Percentiles rank a stretch among this genome's conserved stretches.
Evolutionary conservation across 2,113 vertebrate species (phyloP).

Genomic region (Pelecanoides urinatrix): DNA sequence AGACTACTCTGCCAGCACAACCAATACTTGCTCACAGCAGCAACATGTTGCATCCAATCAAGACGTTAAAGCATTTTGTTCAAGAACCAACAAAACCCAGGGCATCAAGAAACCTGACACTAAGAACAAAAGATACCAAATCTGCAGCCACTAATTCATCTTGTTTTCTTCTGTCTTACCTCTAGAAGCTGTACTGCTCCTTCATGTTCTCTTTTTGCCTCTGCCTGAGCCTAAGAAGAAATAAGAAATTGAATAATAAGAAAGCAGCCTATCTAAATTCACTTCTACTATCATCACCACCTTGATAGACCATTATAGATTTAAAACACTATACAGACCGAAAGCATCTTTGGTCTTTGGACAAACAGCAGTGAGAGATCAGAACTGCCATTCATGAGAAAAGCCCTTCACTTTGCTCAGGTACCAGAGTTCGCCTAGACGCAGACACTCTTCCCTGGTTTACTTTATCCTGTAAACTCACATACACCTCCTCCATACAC

Average conservation of each 20-base stretch:
- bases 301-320: neutral
- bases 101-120: neutral
- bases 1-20: neutral
- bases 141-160: neutral
- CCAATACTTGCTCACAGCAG: accelerated
- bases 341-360: neutral
- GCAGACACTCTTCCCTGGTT: neutral
- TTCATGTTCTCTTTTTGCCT: conserved; percentile 94
- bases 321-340: neutral
- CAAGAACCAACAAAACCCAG: neutral
- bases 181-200: conserved; percentile 95
- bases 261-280: neutral
- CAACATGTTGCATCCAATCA: accelerated
- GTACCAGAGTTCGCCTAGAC: neutral
- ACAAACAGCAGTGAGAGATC: neutral
- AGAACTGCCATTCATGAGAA: neutral
- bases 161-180: conserved; percentile 77
- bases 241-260: neutral
- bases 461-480: neutral
- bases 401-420: neutral
- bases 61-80: neutral
- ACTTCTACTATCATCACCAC: neutral
- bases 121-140: neutral
- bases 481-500: neutral
- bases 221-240: conserved; percentile 87